Evolutionary conservation across 2,797 vertebrate genomes (phyloP).

Genomic region (Zalophus californianus): DNA sequence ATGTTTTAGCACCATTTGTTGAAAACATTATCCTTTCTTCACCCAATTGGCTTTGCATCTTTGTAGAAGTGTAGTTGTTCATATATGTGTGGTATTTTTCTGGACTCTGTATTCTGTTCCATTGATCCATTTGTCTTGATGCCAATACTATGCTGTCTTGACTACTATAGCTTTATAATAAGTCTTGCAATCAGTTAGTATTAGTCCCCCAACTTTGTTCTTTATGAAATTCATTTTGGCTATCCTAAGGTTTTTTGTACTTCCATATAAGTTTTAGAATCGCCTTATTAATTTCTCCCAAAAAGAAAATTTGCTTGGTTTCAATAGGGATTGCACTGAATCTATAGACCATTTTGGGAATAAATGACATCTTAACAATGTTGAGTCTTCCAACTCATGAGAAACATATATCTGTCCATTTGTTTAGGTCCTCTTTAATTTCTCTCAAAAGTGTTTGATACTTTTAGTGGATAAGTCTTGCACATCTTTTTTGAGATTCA

Average conservation of each 20-base stretch:
- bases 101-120: background rate
- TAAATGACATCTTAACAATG: background rate
- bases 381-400: background rate
- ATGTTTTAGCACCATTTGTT: background rate
- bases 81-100: background rate
- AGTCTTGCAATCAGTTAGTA: background rate
- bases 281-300: background rate
- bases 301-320: constrained; percentile 45
- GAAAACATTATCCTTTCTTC: background rate
- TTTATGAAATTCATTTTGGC: background rate
- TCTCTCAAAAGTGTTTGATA: background rate
- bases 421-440: background rate
- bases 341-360: background rate
- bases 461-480: background rate
- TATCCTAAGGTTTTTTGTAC: background rate
- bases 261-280: background rate
- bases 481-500: background rate
- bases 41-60: background rate
- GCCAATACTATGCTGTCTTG: background rate
- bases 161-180: background rate
- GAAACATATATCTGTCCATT: background rate
- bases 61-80: background rate
- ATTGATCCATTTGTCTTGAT: background rate
- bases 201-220: background rate
- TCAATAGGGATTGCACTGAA: background rate